Conservation (phyloP, 2,797 vertebrate species). For the Muscicapa striata region DNA sequence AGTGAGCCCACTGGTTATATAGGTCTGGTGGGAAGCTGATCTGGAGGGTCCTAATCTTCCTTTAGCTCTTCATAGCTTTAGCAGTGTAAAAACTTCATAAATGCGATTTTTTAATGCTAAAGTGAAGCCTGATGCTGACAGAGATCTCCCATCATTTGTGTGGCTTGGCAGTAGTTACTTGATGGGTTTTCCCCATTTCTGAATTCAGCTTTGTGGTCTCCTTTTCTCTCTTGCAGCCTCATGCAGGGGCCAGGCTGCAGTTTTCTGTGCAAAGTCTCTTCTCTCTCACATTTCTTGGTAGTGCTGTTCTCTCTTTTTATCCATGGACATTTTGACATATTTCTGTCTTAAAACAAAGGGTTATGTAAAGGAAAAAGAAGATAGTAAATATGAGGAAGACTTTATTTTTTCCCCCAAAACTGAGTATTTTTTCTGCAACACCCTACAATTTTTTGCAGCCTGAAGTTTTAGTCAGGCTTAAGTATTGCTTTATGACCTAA, state of each 20-base stretch:
- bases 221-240: not conserved
- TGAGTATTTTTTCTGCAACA: not conserved
- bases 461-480: not conserved
- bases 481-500: slow-evolving; percentile 1
- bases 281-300: not conserved
- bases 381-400: not conserved
- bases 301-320: not conserved
- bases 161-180: not conserved
- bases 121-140: not conserved
- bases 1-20: not conserved
- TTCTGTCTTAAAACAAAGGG: not conserved
- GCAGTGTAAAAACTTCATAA: not conserved
- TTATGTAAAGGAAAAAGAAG: not conserved
- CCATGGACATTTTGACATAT: not conserved
- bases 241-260: not conserved
- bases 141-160: not conserved
- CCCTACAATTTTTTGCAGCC: not conserved
- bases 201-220: not conserved
- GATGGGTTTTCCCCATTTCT: not conserved
- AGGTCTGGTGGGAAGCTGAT: not conserved
- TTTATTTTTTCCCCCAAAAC: not conserved
- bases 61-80: not conserved
- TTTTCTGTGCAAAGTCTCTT: not conserved
- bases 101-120: not conserved
- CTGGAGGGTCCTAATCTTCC: not conserved